phyloP scores from a whole-genome alignment of 2,113 vertebrate species.

The Elaphurus davidianus region DNA sequence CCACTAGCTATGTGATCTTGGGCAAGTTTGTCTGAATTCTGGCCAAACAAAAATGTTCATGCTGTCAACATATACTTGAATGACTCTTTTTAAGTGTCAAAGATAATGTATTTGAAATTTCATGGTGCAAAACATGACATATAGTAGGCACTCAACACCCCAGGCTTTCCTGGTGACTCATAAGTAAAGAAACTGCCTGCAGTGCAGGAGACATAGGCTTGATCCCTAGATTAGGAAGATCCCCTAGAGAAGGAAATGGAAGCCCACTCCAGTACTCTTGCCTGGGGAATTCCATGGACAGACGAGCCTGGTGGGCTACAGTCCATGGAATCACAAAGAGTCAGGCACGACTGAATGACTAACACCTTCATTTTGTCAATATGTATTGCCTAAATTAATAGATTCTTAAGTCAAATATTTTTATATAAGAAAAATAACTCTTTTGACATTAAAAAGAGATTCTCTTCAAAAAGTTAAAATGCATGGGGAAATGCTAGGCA shows the following conservation, averaged over 20 bases:
- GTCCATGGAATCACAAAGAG: neutral
- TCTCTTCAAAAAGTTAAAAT: neutral
- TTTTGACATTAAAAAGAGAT: neutral
- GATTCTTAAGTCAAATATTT: neutral
- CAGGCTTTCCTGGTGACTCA: neutral
- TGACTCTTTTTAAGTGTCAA: neutral
- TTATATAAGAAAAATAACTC: neutral
- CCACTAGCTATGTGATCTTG: neutral
- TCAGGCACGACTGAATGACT: neutral
- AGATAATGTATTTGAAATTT: neutral
- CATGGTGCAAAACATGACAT: neutral
- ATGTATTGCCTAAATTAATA: neutral
- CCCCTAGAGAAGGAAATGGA: neutral
- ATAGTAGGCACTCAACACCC: neutral
- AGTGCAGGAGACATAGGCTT: neutral
- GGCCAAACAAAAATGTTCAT: neutral
- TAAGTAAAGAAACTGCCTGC: neutral
- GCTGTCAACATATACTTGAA: neutral
- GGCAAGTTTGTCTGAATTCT: neutral
- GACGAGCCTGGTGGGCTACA: neutral
- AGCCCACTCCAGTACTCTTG: neutral
- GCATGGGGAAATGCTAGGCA: neutral
- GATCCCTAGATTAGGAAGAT: neutral
- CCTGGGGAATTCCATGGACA: neutral
- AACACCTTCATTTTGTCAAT: neutral